These are phyloP conservation scores for Sylvietta virens DNA, from an alignment of 2,113 vertebrate species.

Conservation along the genomic window DNA sequence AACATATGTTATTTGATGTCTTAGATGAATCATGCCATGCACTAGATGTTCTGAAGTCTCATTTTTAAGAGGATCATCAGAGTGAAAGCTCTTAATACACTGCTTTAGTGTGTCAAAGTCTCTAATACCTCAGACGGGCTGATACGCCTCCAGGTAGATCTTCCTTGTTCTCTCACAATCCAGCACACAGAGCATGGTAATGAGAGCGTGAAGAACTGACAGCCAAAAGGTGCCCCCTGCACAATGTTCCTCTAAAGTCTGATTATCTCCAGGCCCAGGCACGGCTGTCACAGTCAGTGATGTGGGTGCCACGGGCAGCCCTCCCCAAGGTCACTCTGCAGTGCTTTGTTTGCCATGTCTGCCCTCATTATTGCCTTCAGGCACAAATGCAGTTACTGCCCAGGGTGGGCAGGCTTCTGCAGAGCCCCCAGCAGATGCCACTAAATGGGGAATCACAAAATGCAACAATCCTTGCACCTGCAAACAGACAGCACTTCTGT, in stretches of 20 bases:
- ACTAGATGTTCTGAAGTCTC: constrained; percentile 4
- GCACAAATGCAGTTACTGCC: constrained; percentile 72
- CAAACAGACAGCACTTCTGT: neutral
- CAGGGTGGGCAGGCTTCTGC: constrained; percentile 44
- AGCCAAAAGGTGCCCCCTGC: constrained; percentile 57
- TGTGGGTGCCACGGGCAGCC: constrained; percentile 61
- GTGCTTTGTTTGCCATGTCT: constrained; percentile 60
- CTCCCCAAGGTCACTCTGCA: constrained; percentile 76
- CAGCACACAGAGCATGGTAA: constrained; percentile 69
- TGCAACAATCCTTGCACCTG: neutral
- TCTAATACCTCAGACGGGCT: constrained; percentile 56
- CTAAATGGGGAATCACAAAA: neutral
- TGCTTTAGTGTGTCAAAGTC: constrained; percentile 68
- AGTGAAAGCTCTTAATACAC: constrained; percentile 61
- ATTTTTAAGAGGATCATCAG: constrained; percentile 60
- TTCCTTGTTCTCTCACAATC: constrained; percentile 68
- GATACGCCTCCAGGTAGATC: constrained; percentile 63
- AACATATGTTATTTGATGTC: constrained; percentile 57
- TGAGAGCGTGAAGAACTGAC: constrained; percentile 58
- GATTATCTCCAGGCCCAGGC: constrained; percentile 56
- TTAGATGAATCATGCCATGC: constrained; percentile 40
- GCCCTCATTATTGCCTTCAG: constrained; percentile 70
- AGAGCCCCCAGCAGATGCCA: constrained; percentile 13
- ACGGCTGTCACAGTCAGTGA: constrained; percentile 48
- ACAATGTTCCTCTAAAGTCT: constrained; percentile 57